These are phyloP conservation scores for Drosophila anomelani DNA, from an alignment of 2,888 invertebrate genomes.

Conservation along the genomic window DNA sequence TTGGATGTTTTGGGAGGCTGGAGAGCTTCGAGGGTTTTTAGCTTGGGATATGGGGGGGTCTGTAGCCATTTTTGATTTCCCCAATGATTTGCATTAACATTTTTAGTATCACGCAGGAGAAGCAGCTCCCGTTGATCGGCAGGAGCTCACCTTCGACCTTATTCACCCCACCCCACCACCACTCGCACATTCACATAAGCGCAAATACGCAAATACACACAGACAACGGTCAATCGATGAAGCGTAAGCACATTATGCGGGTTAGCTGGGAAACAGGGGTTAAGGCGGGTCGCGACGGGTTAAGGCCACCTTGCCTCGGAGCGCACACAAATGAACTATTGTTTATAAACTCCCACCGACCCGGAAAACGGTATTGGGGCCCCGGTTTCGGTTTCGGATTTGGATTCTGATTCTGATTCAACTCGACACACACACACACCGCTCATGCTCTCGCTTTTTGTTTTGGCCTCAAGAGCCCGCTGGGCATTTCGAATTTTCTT, in stretches of 20 bases:
- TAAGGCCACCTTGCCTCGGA: conserved; percentile 15
- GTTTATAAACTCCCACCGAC: conserved; percentile 58
- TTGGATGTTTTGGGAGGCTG: neutral
- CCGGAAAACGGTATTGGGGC: conserved; percentile 22
- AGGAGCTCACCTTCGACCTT: conserved; percentile 35
- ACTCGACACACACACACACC: conserved; percentile 11
- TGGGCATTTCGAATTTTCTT: conserved; percentile 36
- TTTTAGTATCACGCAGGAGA: conserved; percentile 63
- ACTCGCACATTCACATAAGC: neutral
- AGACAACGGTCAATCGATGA: conserved; percentile 64
- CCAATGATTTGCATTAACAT: conserved; percentile 79
- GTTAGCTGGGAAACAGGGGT: conserved; percentile 45
- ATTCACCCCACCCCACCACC: neutral
- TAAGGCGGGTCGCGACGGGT: conserved; percentile 20
- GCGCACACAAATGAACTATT: conserved; percentile 76
- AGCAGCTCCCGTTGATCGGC: conserved; percentile 15
- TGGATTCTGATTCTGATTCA: conserved; percentile 6
- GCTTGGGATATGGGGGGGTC: conserved; percentile 11
- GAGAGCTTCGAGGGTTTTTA: conserved; percentile 2
- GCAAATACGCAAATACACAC: conserved; percentile 38
- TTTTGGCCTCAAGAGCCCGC: conserved; percentile 28
- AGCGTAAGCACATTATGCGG: conserved; percentile 76
- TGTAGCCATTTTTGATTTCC: conserved; percentile 75
- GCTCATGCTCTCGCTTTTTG: conserved; percentile 18
- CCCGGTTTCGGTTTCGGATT: neutral